A percentile compares a stretch with the other conserved stretches of the same genome.
Conservation (phyloP, 2,113 vertebrate genomes). For the Numenius arquata region DNA sequence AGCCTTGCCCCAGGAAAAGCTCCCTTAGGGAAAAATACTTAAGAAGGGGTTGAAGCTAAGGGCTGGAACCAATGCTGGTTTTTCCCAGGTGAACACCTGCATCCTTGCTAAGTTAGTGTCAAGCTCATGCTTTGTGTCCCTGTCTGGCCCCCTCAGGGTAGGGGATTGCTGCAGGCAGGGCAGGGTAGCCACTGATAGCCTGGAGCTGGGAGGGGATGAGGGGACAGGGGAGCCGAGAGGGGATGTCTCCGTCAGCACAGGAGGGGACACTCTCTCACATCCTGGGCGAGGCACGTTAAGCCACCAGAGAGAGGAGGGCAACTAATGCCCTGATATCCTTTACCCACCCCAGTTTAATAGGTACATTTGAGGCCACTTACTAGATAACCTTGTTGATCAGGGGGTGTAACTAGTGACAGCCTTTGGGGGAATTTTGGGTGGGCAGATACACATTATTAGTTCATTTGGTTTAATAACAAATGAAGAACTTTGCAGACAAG, state of each 20-base stretch:
- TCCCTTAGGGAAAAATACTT: neutral
- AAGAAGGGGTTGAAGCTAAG: neutral
- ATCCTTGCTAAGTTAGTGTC: neutral
- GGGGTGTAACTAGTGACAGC: neutral
- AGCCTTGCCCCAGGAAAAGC: neutral
- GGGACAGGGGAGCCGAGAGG: neutral
- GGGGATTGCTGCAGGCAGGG: neutral
- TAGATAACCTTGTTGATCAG: neutral
- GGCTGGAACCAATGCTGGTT: neutral
- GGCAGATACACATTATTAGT: neutral
- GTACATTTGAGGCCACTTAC: neutral
- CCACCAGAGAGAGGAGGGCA: neutral
- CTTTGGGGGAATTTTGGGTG: neutral
- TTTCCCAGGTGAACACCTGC: neutral
- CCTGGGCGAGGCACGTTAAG: neutral
- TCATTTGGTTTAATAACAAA: neutral
- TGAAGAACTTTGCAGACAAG: neutral
- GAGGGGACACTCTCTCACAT: neutral
- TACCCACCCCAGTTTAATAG: neutral
- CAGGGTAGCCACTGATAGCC: neutral
- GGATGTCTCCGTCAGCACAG: accelerated
- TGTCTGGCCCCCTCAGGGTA: neutral
- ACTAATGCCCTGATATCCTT: neutral
- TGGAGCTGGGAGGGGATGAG: neutral
- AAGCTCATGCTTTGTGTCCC: neutral